These are phyloP conservation scores for Zelostemma sp. DNA, from an alignment of 1,140 invertebrate species.

Conservation along the genomic window DNA sequence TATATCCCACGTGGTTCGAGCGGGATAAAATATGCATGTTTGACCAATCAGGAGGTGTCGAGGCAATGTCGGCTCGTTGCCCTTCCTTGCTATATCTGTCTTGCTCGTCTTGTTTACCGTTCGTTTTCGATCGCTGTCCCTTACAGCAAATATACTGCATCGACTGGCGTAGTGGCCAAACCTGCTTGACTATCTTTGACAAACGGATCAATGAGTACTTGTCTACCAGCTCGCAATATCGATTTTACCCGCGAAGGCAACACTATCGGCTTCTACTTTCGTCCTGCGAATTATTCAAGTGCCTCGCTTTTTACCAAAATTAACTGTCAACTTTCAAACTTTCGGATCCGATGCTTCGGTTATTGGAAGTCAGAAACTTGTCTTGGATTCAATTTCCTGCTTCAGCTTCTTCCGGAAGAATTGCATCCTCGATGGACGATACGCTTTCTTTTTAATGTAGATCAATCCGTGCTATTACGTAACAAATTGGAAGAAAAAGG, in stretches of 20 bases:
- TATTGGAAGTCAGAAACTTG: no score
- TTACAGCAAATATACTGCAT: conserved; percentile 37
- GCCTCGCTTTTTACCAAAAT: no score
- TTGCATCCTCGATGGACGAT: no score
- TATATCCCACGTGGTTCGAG: conserved; percentile 27
- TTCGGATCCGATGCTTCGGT: no score
- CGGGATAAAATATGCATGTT: conserved; percentile 56
- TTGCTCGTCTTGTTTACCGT: conserved; percentile 27
- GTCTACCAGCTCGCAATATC: background rate
- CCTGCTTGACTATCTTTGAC: conserved; percentile 45
- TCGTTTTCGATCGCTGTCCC: conserved; percentile 7
- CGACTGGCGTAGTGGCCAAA: conserved; percentile 17
- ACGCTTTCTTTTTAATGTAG: no score
- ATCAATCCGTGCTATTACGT: no score
- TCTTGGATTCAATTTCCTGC: no score
- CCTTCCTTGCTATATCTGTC: conserved; percentile 1
- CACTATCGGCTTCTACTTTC: background rate
- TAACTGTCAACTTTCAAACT: no score
- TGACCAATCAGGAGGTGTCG: conserved; percentile 53
- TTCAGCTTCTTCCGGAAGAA: no score
- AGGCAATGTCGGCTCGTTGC: conserved; percentile 7
- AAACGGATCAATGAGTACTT: conserved; percentile 7
- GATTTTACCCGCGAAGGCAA: background rate
- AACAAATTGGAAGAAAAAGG: no score
- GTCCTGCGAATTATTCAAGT: background rate